Conservation (phyloP, 2,113 vertebrate genomes). For the Periophthalmus modestus region DNA sequence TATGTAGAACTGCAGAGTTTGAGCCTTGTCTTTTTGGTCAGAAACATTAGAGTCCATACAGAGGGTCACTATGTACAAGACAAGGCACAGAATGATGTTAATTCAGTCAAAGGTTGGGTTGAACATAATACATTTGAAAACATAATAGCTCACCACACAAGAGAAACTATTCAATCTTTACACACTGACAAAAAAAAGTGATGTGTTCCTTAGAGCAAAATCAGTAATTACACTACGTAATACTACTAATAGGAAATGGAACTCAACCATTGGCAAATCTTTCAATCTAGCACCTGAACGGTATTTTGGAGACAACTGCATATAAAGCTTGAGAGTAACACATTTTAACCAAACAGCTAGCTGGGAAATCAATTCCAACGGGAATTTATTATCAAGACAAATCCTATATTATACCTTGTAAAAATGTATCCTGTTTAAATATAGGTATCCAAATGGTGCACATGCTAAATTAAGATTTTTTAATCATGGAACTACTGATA, state of each 20-base stretch:
- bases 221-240: neutral
- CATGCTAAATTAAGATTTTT: neutral
- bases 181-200: neutral
- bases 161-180: neutral
- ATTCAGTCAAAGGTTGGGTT: neutral
- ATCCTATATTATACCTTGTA: slow-evolving; percentile 7
- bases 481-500: slow-evolving; percentile 30
- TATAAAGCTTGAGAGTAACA: slow-evolving; percentile 12
- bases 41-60: neutral
- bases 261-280: neutral
- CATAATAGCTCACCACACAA: neutral
- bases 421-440: slow-evolving; percentile 26
- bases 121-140: neutral
- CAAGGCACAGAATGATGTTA: slow-evolving; percentile 6
- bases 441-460: neutral
- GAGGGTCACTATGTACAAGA: neutral
- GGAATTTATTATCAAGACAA: neutral
- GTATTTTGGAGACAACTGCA: neutral
- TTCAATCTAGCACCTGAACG: neutral
- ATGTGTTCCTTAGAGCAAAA: neutral
- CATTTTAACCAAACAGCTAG: slow-evolving; percentile 15
- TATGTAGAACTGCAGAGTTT: neutral
- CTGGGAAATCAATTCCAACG: neutral
- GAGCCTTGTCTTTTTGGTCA: neutral
- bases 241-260: neutral